Evolutionary conservation across 2,797 vertebrate genomes (phyloP).

Genomic region (Neosalanx taihuensis): DNA sequence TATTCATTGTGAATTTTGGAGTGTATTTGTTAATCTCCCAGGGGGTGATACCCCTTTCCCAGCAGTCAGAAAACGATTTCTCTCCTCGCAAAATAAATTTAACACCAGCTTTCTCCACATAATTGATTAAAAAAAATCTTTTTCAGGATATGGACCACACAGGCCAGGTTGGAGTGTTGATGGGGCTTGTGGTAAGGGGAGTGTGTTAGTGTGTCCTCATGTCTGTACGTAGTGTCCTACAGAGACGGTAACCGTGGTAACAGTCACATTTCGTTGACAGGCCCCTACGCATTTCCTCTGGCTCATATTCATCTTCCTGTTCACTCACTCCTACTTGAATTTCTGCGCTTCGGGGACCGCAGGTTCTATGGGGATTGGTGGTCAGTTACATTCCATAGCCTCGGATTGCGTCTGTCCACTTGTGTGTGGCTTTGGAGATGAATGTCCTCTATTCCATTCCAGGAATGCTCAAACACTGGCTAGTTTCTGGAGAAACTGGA

Average conservation of each 20-base stretch:
- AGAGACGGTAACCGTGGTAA: neutral
- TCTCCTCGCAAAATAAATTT: constrained; percentile 1
- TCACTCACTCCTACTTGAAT: constrained; percentile 55
- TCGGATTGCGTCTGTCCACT: neutral
- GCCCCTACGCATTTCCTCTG: constrained; percentile 61
- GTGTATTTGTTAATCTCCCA: constrained; percentile 12
- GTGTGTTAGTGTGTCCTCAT: constrained; percentile 7
- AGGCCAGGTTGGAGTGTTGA: constrained; percentile 49
- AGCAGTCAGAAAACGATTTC: constrained; percentile 50
- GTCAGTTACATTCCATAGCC: constrained; percentile 29
- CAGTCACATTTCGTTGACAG: constrained; percentile 29
- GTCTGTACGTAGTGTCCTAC: neutral
- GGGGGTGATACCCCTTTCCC: constrained; percentile 60
- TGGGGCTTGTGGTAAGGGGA: constrained; percentile 54
- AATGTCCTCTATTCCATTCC: neutral
- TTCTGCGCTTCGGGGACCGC: constrained; percentile 59
- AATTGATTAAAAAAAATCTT: constrained; percentile 7
- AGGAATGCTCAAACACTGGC: constrained; percentile 54
- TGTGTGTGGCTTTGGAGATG: neutral
- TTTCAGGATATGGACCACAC: constrained; percentile 51
- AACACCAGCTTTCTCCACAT: neutral
- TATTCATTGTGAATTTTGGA: neutral
- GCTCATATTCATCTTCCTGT: constrained; percentile 60
- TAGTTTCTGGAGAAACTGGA: constrained; percentile 51
- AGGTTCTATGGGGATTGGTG: constrained; percentile 53